Base-by-base conservation (phyloP, 2,113 vertebrate species). In the Dipodomys merriami region DNA sequence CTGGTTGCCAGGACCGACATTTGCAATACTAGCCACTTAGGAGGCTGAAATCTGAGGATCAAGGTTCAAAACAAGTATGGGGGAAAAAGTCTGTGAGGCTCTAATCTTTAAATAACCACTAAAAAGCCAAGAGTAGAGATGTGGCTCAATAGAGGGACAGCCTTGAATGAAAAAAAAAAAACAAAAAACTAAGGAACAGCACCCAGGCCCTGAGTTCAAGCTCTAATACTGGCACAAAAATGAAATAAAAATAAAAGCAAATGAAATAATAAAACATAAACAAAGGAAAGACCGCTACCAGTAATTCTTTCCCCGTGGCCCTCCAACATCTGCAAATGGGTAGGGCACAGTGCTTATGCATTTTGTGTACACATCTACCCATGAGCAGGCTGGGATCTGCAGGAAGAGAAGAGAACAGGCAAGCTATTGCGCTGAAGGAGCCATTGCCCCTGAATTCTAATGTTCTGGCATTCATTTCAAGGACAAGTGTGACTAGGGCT, bases 401-500 rank as follows among this genome's bases (percentile, higher is more conserved):
- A 2, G 39, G 7, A 8, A 68, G 27, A 74, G 67, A n/a, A 35
- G 46, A 46, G 77, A 69, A 69, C 3, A 60, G 18, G 15, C 27
- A 23, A 8, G 67, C 29, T 18, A 1, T 5, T 35, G 60, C 25
- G 29, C 44, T 62, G 64, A 90, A 82, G 46, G n/a, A 27, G 30
- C 0, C 1, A 69, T 67, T 4, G 33, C 65, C 72, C 44, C 60
- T 87, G 94, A 90, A 90, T 93, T 77, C 93, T 86, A 88, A 93
- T 62, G 79, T 39, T 49, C 57, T 30, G 7, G 64, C 29, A 46
- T 67, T 94, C 74, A 86, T 83, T 57, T 93, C 91, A 82, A 96
- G 83, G 91, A 90, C 91, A 93, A 57, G 78, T 44, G 74, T 88
- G 96, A 95, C 80, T 90, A 65, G 88, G 44, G 15, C 94, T 95